Evolutionary conservation across 2,797 vertebrate species (phyloP).

Genomic region (Fringilla coelebs): DNA sequence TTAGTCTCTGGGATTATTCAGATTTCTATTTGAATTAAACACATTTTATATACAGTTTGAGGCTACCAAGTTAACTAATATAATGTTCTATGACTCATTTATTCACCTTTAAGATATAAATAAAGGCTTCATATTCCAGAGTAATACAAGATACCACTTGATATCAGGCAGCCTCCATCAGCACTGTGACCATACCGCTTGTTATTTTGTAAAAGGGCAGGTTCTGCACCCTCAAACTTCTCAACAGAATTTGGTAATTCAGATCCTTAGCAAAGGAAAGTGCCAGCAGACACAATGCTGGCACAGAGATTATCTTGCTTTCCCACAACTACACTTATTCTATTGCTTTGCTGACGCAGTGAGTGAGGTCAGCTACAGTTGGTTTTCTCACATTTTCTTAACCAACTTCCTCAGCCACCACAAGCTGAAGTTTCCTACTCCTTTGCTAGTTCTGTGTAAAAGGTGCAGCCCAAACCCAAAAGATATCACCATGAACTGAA

Average conservation of each 20-base stretch:
- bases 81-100: neutral
- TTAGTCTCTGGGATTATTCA: neutral
- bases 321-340: neutral
- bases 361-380: neutral
- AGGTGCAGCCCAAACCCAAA: neutral
- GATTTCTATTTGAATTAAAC: neutral
- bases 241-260: neutral
- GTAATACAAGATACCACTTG: neutral
- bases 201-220: neutral
- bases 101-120: neutral
- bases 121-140: neutral
- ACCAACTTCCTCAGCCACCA: constrained; percentile 16
- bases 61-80: neutral
- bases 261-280: neutral
- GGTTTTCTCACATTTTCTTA: neutral
- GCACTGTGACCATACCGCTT: neutral
- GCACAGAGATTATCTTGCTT: neutral
- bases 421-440: neutral
- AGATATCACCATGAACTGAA: neutral
- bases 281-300: neutral
- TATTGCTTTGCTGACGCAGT: fast-evolving
- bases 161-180: neutral
- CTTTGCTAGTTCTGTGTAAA: neutral
- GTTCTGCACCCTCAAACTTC: neutral
- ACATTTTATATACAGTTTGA: neutral